Conservation (phyloP, 1,140 invertebrate genomes). For the Protaetia brevitarsis region DNA sequence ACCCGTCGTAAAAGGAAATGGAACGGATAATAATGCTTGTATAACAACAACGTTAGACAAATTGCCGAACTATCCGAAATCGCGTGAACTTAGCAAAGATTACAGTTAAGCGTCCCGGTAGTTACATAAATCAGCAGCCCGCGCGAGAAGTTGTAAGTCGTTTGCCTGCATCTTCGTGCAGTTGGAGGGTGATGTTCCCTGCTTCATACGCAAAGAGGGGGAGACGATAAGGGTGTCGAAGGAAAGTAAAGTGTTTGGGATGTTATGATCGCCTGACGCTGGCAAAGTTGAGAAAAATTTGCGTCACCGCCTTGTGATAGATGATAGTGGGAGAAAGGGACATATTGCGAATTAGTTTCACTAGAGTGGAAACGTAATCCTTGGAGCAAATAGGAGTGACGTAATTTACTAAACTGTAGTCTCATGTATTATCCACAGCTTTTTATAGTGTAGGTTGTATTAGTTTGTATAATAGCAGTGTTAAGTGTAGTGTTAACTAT, state of each 20-base stretch:
- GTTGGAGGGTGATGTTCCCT: background rate
- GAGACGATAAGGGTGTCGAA: background rate
- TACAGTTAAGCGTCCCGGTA: background rate
- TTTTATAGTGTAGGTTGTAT: no score
- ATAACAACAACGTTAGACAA: background rate
- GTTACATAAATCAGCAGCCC: background rate
- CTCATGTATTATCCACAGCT: no score
- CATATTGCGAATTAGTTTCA: no score
- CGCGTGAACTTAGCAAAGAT: background rate
- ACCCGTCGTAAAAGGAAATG: background rate
- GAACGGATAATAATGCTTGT: background rate
- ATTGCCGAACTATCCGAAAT: conserved; percentile 6
- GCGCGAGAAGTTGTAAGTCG: conserved; percentile 1
- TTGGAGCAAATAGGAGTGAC: no score
- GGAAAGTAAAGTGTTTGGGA: background rate
- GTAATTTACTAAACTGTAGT: no score
- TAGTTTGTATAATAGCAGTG: no score
- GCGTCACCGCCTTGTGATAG: background rate
- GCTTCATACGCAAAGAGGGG: background rate
- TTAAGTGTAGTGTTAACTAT: no score
- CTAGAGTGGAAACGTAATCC: no score
- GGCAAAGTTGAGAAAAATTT: background rate
- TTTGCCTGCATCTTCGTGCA: background rate
- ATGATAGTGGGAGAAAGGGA: background rate
- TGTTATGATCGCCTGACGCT: background rate